Evolutionary conservation across 2,888 invertebrate species (phyloP), one percentile per base, ranked within the genome.

Genomic region (Volucella zonaria): DNA sequence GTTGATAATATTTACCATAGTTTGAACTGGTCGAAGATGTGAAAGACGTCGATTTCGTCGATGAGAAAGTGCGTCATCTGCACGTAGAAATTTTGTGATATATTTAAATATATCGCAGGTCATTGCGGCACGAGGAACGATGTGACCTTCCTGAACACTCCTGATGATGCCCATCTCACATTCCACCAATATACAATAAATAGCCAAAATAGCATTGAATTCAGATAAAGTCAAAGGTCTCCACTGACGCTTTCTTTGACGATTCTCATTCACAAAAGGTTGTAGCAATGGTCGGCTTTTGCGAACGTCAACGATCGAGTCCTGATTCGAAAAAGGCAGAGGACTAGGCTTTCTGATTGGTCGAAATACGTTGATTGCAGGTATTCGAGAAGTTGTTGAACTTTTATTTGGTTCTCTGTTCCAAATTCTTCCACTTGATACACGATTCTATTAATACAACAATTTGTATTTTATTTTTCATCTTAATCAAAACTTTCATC

Each of bases 221-320:
- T 49, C 14, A 49, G 14, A 49, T 4, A 49, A 49, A n/a, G 49
- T 49, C 49, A 49, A 49, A 49, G 49, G 49, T 49, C 49, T 49
- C 49, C 49, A 49, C 11, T 3, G 18, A 23, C 2, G 2, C 18
- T 23, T 23, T 23, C 1, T 3, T 23, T 49, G 8, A 49, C 49
- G n/a, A n/a, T 14, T 49, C 2, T 12, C 49, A 49, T 49, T 49
- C 49, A 1, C 0, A 49, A 49, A 49, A 12, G 10, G 49, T 49
- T 49, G 49, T 49, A 49, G 10, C 49, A 49, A 49, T 49, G 14
- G 8, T 49, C 15, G n/a, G 49, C 49, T 14, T 49, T 49, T 3
- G 14, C n/a, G n/a, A n/a, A n/a, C n/a, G n/a, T n/a, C n/a, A n/a
- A n/a, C n/a, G n/a, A n/a, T n/a, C n/a, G n/a, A n/a, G n/a, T n/a